Conservation (phyloP, 1,140 invertebrate genomes). For the Apis dorsata region DNA sequence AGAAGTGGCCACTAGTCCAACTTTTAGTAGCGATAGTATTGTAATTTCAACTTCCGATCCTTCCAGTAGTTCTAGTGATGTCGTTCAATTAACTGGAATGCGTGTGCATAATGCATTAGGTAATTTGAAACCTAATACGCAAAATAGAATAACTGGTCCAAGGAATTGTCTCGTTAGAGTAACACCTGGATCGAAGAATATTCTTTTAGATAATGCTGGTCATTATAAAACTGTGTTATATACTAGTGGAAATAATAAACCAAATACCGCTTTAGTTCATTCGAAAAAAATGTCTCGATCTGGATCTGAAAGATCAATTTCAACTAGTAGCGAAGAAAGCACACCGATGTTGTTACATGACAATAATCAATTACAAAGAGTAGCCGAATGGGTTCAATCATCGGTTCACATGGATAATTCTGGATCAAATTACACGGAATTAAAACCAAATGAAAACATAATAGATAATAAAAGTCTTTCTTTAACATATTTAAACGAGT, state of each 20-base stretch:
- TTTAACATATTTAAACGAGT: slow-evolving; percentile 39
- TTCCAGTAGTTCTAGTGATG: slow-evolving; percentile 76
- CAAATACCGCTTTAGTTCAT: slow-evolving; percentile 76
- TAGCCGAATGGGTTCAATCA: slow-evolving; percentile 85
- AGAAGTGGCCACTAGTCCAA: slow-evolving; percentile 74
- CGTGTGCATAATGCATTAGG: slow-evolving; percentile 36
- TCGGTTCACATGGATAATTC: slow-evolving; percentile 58
- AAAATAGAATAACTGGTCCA: slow-evolving; percentile 81
- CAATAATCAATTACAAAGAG: slow-evolving; percentile 82
- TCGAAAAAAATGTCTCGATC: slow-evolving; percentile 59
- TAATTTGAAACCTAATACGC: slow-evolving; percentile 63
- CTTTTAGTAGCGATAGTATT: slow-evolving; percentile 76
- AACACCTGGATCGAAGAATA: slow-evolving; percentile 88
- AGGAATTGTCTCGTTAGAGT: slow-evolving; percentile 87
- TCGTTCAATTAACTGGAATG: slow-evolving; percentile 58
- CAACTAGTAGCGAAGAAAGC: slow-evolving; percentile 74
- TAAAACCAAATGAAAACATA: slow-evolving; percentile 31
- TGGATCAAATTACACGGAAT: slow-evolving; percentile 22
- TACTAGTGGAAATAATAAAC: slow-evolving; percentile 72
- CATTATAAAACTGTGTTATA: slow-evolving; percentile 85
- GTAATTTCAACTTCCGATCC: slow-evolving; percentile 77
- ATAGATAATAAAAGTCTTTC: slow-evolving; percentile 24
- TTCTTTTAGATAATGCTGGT: slow-evolving; percentile 87
- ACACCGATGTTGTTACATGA: slow-evolving; percentile 67
- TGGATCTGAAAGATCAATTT: slow-evolving; percentile 67